These are phyloP conservation scores for Yponomeuta sedellus DNA, from an alignment of 2,888 invertebrate species.

Conservation along the genomic window DNA sequence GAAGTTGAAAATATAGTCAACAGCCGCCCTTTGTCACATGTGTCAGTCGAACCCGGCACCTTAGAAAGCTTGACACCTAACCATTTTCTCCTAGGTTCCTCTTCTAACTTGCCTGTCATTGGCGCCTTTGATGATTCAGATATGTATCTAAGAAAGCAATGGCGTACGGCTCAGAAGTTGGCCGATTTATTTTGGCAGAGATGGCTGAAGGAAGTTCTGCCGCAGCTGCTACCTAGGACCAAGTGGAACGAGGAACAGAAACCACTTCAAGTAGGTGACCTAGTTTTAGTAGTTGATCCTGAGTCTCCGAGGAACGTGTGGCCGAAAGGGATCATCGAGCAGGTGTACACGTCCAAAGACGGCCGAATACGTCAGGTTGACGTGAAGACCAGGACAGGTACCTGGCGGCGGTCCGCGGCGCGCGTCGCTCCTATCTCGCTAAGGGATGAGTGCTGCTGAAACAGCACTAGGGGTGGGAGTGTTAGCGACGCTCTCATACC, in stretches of 20 bases:
- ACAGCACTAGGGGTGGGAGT: too few relatives aligned
- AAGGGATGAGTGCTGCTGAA: constrained; percentile 13
- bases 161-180: constrained; percentile 19
- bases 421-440: constrained; percentile 15
- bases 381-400: constrained; percentile 16
- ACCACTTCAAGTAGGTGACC: constrained; percentile 18
- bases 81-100: neutral
- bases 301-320: constrained; percentile 14
- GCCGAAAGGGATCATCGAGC: constrained; percentile 15
- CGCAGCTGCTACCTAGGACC: constrained; percentile 16
- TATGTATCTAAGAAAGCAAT: constrained; percentile 16
- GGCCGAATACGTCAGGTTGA: constrained; percentile 19
- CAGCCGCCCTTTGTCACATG: too few relatives aligned
- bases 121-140: constrained; percentile 15
- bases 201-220: constrained; percentile 21
- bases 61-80: too few relatives aligned
- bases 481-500: too few relatives aligned
- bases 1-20: too few relatives aligned
- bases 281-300: constrained; percentile 20
- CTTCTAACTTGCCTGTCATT: neutral
- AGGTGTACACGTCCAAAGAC: constrained; percentile 13
- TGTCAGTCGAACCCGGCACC: too few relatives aligned
- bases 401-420: constrained; percentile 16
- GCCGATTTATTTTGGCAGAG: constrained; percentile 22
- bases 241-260: constrained; percentile 17